Percentiles rank a stretch among this genome's conserved stretches.
phyloP scores from a whole-genome alignment of 2,797 vertebrate genomes.

The Furcifer pardalis region DNA sequence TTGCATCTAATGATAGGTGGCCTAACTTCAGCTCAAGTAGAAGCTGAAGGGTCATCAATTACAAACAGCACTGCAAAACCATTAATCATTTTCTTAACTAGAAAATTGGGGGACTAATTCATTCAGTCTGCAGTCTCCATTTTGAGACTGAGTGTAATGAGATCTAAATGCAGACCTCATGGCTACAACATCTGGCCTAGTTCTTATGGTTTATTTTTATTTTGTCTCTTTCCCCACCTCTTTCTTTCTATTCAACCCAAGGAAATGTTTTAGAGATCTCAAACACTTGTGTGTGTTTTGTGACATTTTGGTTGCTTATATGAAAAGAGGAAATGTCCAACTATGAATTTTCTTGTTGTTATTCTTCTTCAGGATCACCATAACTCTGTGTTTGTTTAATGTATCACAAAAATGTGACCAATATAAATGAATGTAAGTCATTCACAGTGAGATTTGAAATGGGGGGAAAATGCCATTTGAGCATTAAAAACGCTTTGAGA shows the following conservation, averaged over 20 bases:
- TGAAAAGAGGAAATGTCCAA: background rate
- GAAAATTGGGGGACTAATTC: constrained; percentile 1
- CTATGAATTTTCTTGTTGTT: background rate
- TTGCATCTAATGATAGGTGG: background rate
- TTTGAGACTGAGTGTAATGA: background rate
- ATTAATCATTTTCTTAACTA: background rate
- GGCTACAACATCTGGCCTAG: background rate
- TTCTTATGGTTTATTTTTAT: background rate
- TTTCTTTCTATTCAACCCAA: background rate
- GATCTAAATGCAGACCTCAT: background rate
- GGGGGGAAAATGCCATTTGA: background rate
- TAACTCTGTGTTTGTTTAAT: background rate
- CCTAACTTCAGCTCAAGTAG: background rate
- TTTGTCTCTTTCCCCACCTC: background rate
- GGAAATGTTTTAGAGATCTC: background rate
- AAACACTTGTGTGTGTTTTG: background rate
- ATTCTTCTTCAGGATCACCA: background rate
- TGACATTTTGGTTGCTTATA: background rate
- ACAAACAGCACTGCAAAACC: background rate
- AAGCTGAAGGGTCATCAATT: background rate
- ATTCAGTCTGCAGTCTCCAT: background rate
- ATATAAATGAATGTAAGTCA: background rate
- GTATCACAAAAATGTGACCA: background rate
- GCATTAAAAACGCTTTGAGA: background rate
- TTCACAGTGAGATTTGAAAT: background rate